A percentile compares a stretch with the other conserved stretches of the same genome.
Evolutionary conservation across 2,797 vertebrate species (phyloP).

Genomic region (Morelia viridis): DNA sequence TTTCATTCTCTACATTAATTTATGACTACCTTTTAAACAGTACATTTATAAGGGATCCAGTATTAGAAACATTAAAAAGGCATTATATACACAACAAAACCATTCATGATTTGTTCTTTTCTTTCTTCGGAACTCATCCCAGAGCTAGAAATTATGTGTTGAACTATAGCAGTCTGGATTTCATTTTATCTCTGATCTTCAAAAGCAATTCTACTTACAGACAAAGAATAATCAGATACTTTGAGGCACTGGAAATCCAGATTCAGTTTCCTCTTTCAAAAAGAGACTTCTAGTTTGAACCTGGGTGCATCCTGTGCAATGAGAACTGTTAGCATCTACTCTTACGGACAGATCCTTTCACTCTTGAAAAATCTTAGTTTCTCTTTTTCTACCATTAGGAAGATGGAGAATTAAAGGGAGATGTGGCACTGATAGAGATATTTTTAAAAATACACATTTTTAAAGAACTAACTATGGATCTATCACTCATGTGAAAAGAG

Average conservation of each 20-base stretch:
- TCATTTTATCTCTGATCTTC: slow-evolving; percentile 13
- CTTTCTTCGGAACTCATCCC: slow-evolving; percentile 36
- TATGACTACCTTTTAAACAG: slow-evolving; percentile 62
- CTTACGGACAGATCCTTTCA: background rate
- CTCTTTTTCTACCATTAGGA: background rate
- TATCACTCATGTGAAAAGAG: background rate
- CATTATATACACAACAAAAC: slow-evolving; percentile 43
- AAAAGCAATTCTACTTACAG: background rate
- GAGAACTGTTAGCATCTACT: background rate
- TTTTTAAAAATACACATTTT: background rate
- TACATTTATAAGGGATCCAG: slow-evolving; percentile 56
- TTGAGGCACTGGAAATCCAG: slow-evolving; percentile 3
- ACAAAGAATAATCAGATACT: slow-evolving; percentile 18
- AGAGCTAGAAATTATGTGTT: slow-evolving; percentile 16
- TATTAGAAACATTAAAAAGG: slow-evolving; percentile 58
- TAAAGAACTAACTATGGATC: background rate
- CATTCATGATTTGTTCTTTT: slow-evolving; percentile 27
- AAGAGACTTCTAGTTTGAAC: background rate
- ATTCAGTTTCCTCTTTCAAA: background rate
- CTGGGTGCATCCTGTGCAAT: background rate
- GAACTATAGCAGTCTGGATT: background rate
- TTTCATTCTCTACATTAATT: slow-evolving; percentile 57
- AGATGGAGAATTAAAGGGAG: slow-evolving; percentile 9
- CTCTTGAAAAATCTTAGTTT: background rate
- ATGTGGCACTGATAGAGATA: slow-evolving; percentile 39